phyloP scores from a whole-genome alignment of 2,113 vertebrate species.

The Rhineura floridana region DNA sequence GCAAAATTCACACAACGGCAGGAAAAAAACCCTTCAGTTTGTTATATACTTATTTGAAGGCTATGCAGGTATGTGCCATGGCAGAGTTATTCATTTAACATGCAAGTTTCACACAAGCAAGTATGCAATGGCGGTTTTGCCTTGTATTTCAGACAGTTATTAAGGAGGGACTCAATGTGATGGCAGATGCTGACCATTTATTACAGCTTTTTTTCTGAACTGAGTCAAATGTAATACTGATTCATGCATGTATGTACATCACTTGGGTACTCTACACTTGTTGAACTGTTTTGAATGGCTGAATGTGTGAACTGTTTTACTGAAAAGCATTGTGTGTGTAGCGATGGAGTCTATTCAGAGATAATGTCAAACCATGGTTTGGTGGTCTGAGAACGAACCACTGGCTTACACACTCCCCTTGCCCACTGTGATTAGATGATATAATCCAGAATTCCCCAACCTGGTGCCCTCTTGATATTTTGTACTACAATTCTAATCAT shows the following conservation, averaged over 20 bases:
- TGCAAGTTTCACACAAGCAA: slow-evolving; percentile 10
- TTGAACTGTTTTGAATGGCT: neutral
- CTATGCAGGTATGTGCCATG: slow-evolving; percentile 20
- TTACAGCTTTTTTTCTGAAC: neutral
- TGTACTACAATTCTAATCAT: neutral
- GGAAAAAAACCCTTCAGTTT: neutral
- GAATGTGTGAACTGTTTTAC: neutral
- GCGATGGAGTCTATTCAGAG: neutral
- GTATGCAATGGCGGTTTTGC: neutral
- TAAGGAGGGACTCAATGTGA: neutral
- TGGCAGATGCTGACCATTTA: neutral
- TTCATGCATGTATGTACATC: neutral
- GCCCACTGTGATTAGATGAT: neutral
- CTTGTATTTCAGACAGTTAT: neutral
- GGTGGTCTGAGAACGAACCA: neutral
- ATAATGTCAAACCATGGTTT: neutral
- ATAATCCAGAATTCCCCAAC: neutral
- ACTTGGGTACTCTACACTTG: neutral
- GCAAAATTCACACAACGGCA: slow-evolving; percentile 56
- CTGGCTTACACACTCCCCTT: neutral
- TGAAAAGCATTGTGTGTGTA: neutral
- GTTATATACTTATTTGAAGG: slow-evolving; percentile 56
- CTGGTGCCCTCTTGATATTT: neutral
- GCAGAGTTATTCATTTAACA: slow-evolving; percentile 44
- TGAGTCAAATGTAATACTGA: neutral